These are phyloP conservation scores for Andrena chrysosceles DNA, from an alignment of 2,888 invertebrate genomes.

Conservation along the genomic window DNA sequence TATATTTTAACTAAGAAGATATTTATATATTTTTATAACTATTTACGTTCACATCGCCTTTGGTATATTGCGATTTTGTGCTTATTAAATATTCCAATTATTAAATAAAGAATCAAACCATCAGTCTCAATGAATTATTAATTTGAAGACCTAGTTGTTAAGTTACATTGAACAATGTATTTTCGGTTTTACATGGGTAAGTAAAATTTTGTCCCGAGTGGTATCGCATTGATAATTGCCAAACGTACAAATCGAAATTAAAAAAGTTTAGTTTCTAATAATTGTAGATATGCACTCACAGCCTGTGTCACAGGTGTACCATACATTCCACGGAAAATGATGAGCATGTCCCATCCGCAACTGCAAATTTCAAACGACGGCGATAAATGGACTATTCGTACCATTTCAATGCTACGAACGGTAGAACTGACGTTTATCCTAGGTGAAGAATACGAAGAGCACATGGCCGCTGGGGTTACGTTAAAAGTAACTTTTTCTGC, in stretches of 20 bases:
- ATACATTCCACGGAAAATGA: slow-evolving; percentile 89
- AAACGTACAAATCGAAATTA: not conserved
- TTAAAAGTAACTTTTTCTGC: slow-evolving; percentile 82
- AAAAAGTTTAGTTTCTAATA: not conserved
- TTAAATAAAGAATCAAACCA: slow-evolving; percentile 26
- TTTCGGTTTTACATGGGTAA: not conserved
- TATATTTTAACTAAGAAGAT: not conserved
- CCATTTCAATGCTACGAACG: slow-evolving; percentile 87
- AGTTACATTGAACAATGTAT: not conserved
- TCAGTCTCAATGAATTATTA: slow-evolving; percentile 14
- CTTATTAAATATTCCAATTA: slow-evolving; percentile 4
- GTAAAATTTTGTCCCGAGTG: not conserved
- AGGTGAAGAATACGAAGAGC: slow-evolving; percentile 88
- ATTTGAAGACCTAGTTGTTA: slow-evolving; percentile 1
- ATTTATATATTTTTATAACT: not conserved
- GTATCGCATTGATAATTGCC: not conserved
- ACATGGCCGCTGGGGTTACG: slow-evolving; percentile 87
- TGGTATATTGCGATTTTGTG: not conserved
- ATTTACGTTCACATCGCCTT: not conserved
- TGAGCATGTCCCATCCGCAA: slow-evolving; percentile 87
- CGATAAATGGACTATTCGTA: slow-evolving; percentile 87
- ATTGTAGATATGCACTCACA: slow-evolving; percentile 1
- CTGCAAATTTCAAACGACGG: slow-evolving; percentile 87
- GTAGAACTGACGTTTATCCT: slow-evolving; percentile 86
- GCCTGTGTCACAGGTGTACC: slow-evolving; percentile 86